Evolutionary conservation across 2,888 invertebrate species (phyloP).

Genomic region (Meiosimyza decipiens): DNA sequence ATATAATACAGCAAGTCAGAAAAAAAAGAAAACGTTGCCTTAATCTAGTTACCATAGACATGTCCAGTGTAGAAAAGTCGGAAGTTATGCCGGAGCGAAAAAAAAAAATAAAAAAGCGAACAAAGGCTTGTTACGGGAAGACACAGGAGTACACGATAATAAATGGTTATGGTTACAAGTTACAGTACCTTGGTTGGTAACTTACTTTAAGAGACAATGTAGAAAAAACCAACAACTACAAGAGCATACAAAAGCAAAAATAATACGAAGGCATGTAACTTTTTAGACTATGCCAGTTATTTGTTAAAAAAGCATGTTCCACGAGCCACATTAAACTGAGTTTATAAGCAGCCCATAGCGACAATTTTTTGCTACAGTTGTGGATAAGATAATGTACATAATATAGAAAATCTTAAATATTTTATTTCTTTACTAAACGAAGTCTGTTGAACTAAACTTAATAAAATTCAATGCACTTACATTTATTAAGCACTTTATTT

Average conservation of each 20-base stretch:
- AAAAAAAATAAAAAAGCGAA: constrained; percentile 10
- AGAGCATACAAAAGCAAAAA: neutral
- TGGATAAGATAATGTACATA: too few relatives aligned
- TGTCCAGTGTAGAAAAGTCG: neutral
- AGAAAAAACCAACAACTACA: neutral
- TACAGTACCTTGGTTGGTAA: constrained; percentile 6
- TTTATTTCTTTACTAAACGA: too few relatives aligned
- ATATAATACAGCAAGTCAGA: neutral
- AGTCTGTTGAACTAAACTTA: too few relatives aligned
- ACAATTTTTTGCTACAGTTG: too few relatives aligned
- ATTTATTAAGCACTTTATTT: too few relatives aligned
- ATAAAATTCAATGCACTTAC: too few relatives aligned
- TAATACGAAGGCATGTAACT: constrained; percentile 23
- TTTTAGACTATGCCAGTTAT: constrained; percentile 27
- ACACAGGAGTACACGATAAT: constrained; percentile 17
- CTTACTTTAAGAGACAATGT: neutral
- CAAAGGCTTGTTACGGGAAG: constrained; percentile 15
- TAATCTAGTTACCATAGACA: constrained; percentile 2
- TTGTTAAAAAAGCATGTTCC: constrained; percentile 9
- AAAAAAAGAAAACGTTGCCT: neutral
- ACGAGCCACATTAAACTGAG: constrained; percentile 2
- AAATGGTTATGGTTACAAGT: constrained; percentile 25
- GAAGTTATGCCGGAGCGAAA: neutral
- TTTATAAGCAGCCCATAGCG: constrained; percentile 9
- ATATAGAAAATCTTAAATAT: too few relatives aligned